A percentile compares a stretch with the other conserved stretches of the same genome.
phyloP scores from a whole-genome alignment of 2,797 vertebrate genomes.

The Falco rusticolus region DNA sequence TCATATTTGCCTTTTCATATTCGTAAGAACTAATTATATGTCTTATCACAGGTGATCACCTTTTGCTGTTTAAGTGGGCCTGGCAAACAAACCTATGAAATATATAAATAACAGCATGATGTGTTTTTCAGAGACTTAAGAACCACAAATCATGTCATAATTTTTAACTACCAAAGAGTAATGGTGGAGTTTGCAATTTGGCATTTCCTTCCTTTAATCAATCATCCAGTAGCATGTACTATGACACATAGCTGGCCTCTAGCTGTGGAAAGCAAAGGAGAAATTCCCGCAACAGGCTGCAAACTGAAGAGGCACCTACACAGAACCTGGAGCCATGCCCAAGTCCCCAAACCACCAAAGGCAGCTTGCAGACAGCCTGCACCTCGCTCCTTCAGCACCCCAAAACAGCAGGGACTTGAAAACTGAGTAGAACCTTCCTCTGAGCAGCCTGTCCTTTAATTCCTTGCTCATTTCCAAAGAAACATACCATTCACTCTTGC shows the following conservation, averaged over 20 bases:
- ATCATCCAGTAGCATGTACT: not conserved
- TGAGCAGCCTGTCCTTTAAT: not conserved
- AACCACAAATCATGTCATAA: not conserved
- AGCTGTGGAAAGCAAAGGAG: not conserved
- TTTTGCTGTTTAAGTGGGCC: not conserved
- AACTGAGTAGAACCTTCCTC: not conserved
- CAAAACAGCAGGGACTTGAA: not conserved
- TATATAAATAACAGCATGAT: not conserved
- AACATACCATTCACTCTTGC: not conserved
- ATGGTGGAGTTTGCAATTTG: not conserved
- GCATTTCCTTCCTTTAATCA: not conserved
- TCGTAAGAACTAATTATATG: not conserved
- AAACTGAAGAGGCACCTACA: not conserved
- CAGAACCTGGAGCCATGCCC: not conserved
- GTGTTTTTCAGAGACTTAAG: not conserved
- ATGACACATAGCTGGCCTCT: accelerated
- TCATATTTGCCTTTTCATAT: not conserved
- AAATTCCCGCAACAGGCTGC: not conserved
- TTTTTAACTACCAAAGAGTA: not conserved
- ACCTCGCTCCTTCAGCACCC: not conserved
- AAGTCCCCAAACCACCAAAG: not conserved
- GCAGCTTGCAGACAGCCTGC: not conserved
- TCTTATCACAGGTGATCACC: not conserved
- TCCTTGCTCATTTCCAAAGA: not conserved
- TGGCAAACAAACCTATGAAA: not conserved